A percentile compares a stretch with the other conserved stretches of the same genome.
These are phyloP conservation scores for Tethea ocularis DNA, from an alignment of 2,888 invertebrate genomes.

Conservation along the genomic window DNA sequence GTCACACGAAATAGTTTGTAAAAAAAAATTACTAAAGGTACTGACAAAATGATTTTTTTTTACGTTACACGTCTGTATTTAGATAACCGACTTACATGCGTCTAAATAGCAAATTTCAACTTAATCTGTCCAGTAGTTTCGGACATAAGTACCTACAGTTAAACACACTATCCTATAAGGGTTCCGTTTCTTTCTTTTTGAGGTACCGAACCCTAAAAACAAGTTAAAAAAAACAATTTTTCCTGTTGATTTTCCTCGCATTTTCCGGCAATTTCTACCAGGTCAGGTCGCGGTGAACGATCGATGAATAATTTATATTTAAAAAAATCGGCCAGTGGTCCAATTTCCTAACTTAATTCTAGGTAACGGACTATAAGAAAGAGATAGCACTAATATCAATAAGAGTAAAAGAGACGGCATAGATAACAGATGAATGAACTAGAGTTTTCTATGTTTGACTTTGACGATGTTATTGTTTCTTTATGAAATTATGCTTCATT, in stretches of 20 bases:
- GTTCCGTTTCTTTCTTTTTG: too few relatives aligned
- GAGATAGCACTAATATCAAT: neutral
- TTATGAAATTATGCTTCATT: neutral
- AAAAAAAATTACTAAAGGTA: too few relatives aligned
- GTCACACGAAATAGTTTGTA: too few relatives aligned
- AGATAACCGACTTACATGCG: too few relatives aligned
- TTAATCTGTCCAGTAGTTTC: too few relatives aligned
- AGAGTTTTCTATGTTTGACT: neutral
- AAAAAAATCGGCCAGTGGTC: slow-evolving; percentile 1
- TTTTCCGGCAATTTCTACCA: neutral
- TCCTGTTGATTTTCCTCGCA: neutral
- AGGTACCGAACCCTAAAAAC: neutral
- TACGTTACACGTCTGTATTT: too few relatives aligned
- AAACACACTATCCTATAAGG: too few relatives aligned
- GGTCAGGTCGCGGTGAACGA: neutral
- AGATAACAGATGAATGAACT: slow-evolving; percentile 11
- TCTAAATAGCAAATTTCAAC: too few relatives aligned
- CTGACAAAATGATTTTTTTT: too few relatives aligned
- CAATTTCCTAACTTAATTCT: slow-evolving; percentile 7
- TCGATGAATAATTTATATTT: neutral
- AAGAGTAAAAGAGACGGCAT: too few relatives aligned
- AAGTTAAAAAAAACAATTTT: neutral
- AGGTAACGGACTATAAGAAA: slow-evolving; percentile 2
- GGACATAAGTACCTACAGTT: too few relatives aligned
- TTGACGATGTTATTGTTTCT: neutral